Base-by-base conservation (phyloP, 2,797 vertebrate species). In the Vireo griseus region DNA sequence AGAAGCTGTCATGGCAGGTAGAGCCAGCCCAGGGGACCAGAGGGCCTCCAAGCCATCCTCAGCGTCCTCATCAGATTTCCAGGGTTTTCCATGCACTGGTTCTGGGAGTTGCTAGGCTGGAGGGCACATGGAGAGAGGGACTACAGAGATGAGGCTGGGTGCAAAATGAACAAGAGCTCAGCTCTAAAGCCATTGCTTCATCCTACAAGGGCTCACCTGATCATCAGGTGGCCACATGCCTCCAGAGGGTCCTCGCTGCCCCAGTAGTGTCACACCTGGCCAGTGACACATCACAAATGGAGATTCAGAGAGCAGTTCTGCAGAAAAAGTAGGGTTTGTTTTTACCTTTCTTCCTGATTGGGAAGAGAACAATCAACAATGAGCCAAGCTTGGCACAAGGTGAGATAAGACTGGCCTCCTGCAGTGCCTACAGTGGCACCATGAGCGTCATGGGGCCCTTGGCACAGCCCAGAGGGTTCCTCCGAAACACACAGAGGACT, bases 361-460 rank as follows among this genome's bases (percentile, higher is more conserved):
- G 22, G 10, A 84, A 84, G 72, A 89, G 79, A 96, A 92, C 90
- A 96, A 94, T 90, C 52, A 68, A 83, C 91, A 95, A 86, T 71
- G 62, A 92, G 39, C 75, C 72, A 44, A 68, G 75, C 62, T 55
- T 6, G 19, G 65, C 3, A 1, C 61, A 35, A 73, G 22, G 50
- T 0, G 28, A 93, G 89, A 93, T 95, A 92, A 96, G 84, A 18
- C 51, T 10, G 18, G 85, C 84, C 86, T 87, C 92, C 94, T 51
- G 11, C 16, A 3, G 81, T 0, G 3, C 76, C 81, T 4, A 0
- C 0, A 0, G 58, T 1, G 3, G 35, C 22, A 31, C 58, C 15
- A 8, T 4, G 0, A 65, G 57, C 25, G 31, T 91, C 93, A 95
- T 3, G 0, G 1, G 40, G 63, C 18, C 4, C 25, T 66, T 91